phyloP scores from a whole-genome alignment of 1,140 invertebrate species.

The Metopolophium dirhodum region DNA sequence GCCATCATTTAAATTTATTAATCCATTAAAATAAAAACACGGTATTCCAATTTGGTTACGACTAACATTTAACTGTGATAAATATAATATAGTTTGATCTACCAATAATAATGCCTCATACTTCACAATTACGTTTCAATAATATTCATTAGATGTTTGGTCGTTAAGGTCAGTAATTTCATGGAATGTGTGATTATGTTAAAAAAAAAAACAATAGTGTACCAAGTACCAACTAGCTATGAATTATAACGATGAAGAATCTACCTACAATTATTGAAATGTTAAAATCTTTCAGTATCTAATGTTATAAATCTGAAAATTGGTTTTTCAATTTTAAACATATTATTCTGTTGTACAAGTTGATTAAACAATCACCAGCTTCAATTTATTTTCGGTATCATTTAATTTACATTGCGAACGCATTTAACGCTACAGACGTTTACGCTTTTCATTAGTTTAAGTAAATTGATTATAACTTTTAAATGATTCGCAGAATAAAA shows the following conservation, averaged over 20 bases:
- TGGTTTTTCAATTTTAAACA: conserved; percentile 12
- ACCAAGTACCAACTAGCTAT: not conserved
- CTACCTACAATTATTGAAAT: not conserved
- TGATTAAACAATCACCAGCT: conserved; percentile 2
- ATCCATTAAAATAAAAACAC: not conserved
- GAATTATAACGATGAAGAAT: not conserved
- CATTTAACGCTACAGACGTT: not conserved
- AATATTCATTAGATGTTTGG: not conserved
- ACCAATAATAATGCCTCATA: not conserved
- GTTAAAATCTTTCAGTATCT: not conserved
- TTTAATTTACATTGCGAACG: conserved; percentile 26
- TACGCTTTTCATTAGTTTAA: conserved; percentile 12
- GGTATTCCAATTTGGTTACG: not conserved
- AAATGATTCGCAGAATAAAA: not conserved
- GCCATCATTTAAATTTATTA: too few species aligned
- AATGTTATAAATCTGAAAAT: not conserved
- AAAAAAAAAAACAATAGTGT: not conserved
- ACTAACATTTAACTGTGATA: not conserved
- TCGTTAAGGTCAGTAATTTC: not conserved
- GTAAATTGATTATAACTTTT: conserved; percentile 14
- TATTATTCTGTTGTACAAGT: conserved; percentile 13
- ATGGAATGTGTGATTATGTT: not conserved
- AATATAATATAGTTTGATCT: not conserved
- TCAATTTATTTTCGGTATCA: not conserved
- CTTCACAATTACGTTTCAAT: not conserved